Evolutionary conservation across 2,888 invertebrate species (phyloP).

Genomic region (Tyria jacobaeae): DNA sequence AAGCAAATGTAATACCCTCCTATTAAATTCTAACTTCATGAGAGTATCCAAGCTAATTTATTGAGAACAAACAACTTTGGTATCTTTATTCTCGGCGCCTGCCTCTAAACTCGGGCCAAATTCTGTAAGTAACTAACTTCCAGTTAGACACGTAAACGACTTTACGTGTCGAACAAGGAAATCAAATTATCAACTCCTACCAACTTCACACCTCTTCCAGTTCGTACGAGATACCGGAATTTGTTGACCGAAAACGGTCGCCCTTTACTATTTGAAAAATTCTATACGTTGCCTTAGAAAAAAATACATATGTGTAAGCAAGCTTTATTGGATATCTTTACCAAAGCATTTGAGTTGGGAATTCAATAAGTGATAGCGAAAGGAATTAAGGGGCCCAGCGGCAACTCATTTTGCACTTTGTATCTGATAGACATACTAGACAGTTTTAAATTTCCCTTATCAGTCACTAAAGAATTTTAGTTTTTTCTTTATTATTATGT

Average conservation of each 20-base stretch:
- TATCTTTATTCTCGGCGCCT: slow-evolving; percentile 67
- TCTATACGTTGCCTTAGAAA: slow-evolving; percentile 74
- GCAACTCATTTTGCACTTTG: slow-evolving; percentile 65
- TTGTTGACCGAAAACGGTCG: slow-evolving; percentile 67
- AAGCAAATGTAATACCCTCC: slow-evolving; percentile 36
- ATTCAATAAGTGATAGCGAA: slow-evolving; percentile 82
- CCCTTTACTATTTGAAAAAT: slow-evolving; percentile 77
- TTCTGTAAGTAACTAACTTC: slow-evolving; percentile 75
- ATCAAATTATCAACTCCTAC: slow-evolving; percentile 84
- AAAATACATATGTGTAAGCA: slow-evolving; percentile 78
- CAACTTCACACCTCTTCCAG: slow-evolving; percentile 79
- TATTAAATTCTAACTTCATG: slow-evolving; percentile 46
- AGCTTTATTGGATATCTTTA: slow-evolving; percentile 82
- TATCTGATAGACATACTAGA: slow-evolving; percentile 64
- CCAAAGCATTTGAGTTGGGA: slow-evolving; percentile 78
- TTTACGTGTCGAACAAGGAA: slow-evolving; percentile 84
- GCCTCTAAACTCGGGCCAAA: slow-evolving; percentile 68
- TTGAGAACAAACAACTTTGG: slow-evolving; percentile 59
- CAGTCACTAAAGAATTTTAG: neutral
- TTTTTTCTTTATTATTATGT: too few relatives aligned
- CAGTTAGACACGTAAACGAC: slow-evolving; percentile 81
- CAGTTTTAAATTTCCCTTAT: slow-evolving; percentile 57
- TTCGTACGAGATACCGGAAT: slow-evolving; percentile 72
- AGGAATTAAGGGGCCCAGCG: slow-evolving; percentile 74
- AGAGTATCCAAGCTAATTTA: slow-evolving; percentile 60